Base-by-base conservation (phyloP, 1,140 invertebrate species). In the Lutraria rhynchaena region DNA sequence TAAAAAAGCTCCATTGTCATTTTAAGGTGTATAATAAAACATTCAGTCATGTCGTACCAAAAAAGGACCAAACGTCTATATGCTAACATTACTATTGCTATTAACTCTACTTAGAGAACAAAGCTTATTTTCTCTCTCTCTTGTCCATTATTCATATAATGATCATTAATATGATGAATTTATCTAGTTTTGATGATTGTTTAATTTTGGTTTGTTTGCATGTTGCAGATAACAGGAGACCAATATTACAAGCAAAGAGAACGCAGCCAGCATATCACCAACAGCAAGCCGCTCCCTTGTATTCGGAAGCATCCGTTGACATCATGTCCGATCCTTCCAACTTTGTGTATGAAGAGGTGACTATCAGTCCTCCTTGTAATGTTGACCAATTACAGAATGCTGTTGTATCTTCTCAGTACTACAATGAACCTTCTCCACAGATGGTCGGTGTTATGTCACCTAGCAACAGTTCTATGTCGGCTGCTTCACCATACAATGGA, bases 291-390 rank as follows among this genome's bases (percentile, higher is more conserved):
- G 27, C 63, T 13, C 35, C 73, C 22, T 15, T 61, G 4, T 75
- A 60, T 29, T 24, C 49, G 1, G 35, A 31, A 29, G 53, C 55
- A 5, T 11, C 57, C 1, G 22, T 35, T 3, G 44, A 75, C 35
- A 22, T 75, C 22, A 33, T 75, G 1, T 44, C 55, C 15, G 29
- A 75, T 31, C 46, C 73, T 33, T 49, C 73, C 22, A 55, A 75
- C 2, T 75, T 63, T 63, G 41, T 75, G 29, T 75, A 75, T 49
- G 73, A 75, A 61, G 73, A 75, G 24, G 73, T 75, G 0, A 60
- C 55, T 9, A 5, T 41, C 37, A 75, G 58, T 24, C 73, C 73
- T 17, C 73, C 73, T 0, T 41, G 37, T 41, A 41, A 41, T 41
- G 44, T 67, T 37, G 63, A n/a, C 17, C 63, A 67, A 24, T 49